phyloP scores from a whole-genome alignment of 2,888 invertebrate species.

The Microdon myrmicae region DNA sequence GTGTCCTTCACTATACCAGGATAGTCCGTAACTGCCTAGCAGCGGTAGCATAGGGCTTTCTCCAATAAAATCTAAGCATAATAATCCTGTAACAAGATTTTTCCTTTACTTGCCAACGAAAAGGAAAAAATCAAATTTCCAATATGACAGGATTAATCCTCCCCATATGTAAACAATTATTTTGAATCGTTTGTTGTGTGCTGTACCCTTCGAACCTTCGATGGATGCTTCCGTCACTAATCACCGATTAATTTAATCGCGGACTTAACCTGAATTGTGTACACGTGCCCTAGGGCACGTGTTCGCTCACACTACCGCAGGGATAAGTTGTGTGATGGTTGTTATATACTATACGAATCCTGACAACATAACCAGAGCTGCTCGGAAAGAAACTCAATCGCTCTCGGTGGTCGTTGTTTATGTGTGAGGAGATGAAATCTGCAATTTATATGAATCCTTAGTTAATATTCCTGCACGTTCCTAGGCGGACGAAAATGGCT shows the following conservation, averaged over 20 bases:
- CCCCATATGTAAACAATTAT: conserved; percentile 46
- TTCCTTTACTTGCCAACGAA: conserved; percentile 2
- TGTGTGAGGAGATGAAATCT: too few species aligned
- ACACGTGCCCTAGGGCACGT: conserved; percentile 60
- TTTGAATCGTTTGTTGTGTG: conserved; percentile 1
- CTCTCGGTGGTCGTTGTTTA: too few species aligned
- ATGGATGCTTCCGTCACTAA: conserved; percentile 61
- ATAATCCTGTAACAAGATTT: conserved; percentile 38
- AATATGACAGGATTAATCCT: conserved; percentile 51
- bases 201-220: conserved; percentile 12
- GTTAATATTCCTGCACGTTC: conserved; percentile 24
- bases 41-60: too few species aligned
- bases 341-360: too few species aligned
- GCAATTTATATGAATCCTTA: conserved; percentile 46
- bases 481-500: conserved; percentile 28
- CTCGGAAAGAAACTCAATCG: conserved; percentile 6
- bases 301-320: conserved; percentile 15
- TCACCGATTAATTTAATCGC: conserved; percentile 67
- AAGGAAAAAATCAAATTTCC: conserved; percentile 45
- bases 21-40: too few species aligned
- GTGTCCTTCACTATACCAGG: too few species aligned
- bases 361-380: conserved; percentile 37
- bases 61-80: conserved; percentile 7
- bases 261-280: conserved; percentile 65
- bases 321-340: too few species aligned